Evolutionary conservation across 2,113 vertebrate species (phyloP).

Genomic region (Syngnathus typhle): DNA sequence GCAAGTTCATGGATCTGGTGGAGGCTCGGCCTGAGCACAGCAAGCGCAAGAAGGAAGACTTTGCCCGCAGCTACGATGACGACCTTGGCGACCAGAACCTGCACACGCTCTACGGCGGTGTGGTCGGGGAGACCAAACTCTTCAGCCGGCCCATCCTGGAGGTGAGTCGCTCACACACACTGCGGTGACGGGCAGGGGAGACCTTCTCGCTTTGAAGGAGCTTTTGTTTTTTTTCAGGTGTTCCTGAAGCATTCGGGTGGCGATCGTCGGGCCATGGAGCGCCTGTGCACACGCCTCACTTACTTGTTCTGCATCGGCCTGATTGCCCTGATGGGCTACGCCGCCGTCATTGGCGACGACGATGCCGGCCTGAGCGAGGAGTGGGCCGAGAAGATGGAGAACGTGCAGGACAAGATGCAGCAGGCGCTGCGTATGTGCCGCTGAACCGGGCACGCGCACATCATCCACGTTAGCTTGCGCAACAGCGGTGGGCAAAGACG

Average conservation of each 20-base stretch:
- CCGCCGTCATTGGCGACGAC: conserved; percentile 69
- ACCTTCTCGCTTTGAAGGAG: too few species aligned
- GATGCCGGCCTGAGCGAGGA: conserved; percentile 66
- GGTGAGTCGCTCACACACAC: conserved; percentile 1
- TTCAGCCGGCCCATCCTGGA: conserved; percentile 74
- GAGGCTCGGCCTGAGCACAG: conserved; percentile 50
- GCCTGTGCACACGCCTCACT: conserved; percentile 70
- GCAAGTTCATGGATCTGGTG: conserved; percentile 72
- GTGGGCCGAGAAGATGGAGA: conserved; percentile 71
- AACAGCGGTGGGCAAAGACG: too few species aligned
- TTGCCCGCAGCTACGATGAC: conserved; percentile 59
- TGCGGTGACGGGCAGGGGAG: too few species aligned
- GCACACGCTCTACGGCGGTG: conserved; percentile 74
- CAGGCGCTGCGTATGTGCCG: conserved; percentile 63
- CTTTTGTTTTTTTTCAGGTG: conserved; percentile 14
- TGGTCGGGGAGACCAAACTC: conserved; percentile 69
- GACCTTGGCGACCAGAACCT: conserved; percentile 73
- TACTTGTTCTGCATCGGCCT: conserved; percentile 77
- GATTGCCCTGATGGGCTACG: conserved; percentile 72
- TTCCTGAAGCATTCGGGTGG: conserved; percentile 67
- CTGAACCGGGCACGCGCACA: too few species aligned
- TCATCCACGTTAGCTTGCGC: too few species aligned
- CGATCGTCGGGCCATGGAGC: conserved; percentile 65
- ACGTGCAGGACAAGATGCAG: conserved; percentile 70
- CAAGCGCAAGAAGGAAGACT: conserved; percentile 60